Evolutionary conservation across 2,797 vertebrate species (phyloP), one percentile per base, ranked within the genome.

Genomic region (Sebastolobus alascanus): DNA sequence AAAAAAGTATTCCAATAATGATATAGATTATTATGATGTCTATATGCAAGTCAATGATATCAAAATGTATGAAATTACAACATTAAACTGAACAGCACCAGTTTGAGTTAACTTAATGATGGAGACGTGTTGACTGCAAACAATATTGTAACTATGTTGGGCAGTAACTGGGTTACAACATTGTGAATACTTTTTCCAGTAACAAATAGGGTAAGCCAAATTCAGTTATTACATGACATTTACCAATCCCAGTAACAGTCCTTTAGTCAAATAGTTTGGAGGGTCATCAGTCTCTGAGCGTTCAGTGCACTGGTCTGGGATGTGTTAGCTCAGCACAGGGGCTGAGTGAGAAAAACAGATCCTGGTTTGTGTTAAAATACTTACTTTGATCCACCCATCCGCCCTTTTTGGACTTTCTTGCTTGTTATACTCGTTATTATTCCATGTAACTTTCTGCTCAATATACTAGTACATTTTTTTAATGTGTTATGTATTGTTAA

Each of bases 1-100:
- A 16, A 66, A 68, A 67, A 60, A 25, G 14, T 35, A 67, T 60
- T 66, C 29, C 25, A 63, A 70, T 68, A 50, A 77, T 70, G 29
- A 66, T 56, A 76, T 18, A 72, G 56, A 68, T 71, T 1, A 74
- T 68, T 20, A 25, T 38, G 67, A 25, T 38, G 67, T 55, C 33
- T 35, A 8, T 52, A 1, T 52, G 67, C 59, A 50, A 22, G 37
- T 52, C 35, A 69, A n/a, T 60, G n/a, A 60, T 61, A 27, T 73
- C 14, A 11, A 37, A 59, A 81, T 18, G 18, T 46, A 70, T 69
- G n/a, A 75, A 58, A 82, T 69, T 6, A 22, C 18, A 20, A 11
- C 27, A 38, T 43, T 22, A 12, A 50, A 35, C 40, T 52, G 27
- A 66, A 68, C 8, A 69, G 50, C 31, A 6, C 25, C 12, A 60